A percentile compares a stretch with the other conserved stretches of the same genome.
Evolutionary conservation across 1,140 invertebrate genomes (phyloP).

Genomic region (Centruroides vittatus): DNA sequence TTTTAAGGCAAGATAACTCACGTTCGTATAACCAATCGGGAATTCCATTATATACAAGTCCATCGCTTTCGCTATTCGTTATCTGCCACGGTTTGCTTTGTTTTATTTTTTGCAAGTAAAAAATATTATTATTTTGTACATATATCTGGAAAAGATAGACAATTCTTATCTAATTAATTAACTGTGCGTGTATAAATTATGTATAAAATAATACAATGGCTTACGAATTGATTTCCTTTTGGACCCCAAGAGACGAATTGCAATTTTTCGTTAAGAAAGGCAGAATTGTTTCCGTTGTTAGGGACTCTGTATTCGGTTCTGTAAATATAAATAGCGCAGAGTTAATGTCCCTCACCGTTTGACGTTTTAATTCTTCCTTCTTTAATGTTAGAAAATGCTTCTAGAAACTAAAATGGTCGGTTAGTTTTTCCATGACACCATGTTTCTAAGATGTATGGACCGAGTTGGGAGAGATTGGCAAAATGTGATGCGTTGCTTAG

Average conservation of each 20-base stretch:
- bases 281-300: constrained; percentile 13
- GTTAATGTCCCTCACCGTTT: background rate
- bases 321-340: background rate
- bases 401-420: background rate
- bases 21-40: constrained; percentile 89
- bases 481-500: background rate
- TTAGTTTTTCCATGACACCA: background rate
- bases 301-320: background rate
- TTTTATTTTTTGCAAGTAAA: constrained; percentile 54
- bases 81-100: constrained; percentile 47
- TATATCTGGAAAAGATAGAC: constrained; percentile 36
- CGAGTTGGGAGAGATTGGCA: too few species aligned
- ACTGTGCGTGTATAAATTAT: too few species aligned
- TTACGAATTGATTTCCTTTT: constrained; percentile 47
- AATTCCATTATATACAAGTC: constrained; percentile 72
- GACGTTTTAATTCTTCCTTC: background rate
- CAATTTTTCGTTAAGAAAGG: constrained; percentile 11
- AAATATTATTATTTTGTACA: constrained; percentile 80
- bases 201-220: background rate
- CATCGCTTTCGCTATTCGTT: constrained; percentile 55
- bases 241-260: constrained; percentile 50
- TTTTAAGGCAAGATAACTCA: background rate
- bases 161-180: too few species aligned
- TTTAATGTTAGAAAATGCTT: background rate
- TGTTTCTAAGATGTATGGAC: too few species aligned